Evolutionary conservation across 2,888 invertebrate genomes (phyloP).

Genomic region (Aphidoletes aphidimyza): DNA sequence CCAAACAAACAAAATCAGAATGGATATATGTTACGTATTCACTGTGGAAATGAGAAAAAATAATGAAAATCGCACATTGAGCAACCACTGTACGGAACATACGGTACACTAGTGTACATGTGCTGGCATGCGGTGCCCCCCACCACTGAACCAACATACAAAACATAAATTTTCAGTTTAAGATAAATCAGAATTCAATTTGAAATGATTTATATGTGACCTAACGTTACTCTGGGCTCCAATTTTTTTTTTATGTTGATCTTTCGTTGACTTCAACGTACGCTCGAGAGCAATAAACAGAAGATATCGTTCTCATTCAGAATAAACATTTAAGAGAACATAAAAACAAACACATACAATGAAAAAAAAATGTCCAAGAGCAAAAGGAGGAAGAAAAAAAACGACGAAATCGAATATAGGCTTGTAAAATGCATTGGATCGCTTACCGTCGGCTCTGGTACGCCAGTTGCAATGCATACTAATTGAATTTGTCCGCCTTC

Average conservation of each 20-base stretch:
- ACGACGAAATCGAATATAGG: not conserved
- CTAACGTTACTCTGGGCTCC: not conserved
- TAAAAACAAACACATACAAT: not conserved
- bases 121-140: not conserved
- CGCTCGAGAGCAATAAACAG: constrained; percentile 41
- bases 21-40: not conserved
- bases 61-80: constrained; percentile 33
- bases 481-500: constrained; percentile 84
- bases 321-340: not conserved
- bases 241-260: not conserved
- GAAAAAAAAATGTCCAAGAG: constrained; percentile 60
- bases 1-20: too few species aligned
- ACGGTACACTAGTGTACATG: not conserved
- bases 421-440: constrained; percentile 61
- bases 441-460: constrained; percentile 73
- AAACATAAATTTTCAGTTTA: constrained; percentile 46
- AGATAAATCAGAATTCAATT: constrained; percentile 51
- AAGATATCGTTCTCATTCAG: not conserved
- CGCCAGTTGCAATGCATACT: constrained; percentile 82
- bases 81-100: not conserved
- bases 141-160: not conserved
- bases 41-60: not conserved
- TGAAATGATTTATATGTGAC: constrained; percentile 28
- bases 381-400: not conserved
- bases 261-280: not conserved